phyloP scores from a whole-genome alignment of 1,140 invertebrate genomes.

The Parapsyche elsis region DNA sequence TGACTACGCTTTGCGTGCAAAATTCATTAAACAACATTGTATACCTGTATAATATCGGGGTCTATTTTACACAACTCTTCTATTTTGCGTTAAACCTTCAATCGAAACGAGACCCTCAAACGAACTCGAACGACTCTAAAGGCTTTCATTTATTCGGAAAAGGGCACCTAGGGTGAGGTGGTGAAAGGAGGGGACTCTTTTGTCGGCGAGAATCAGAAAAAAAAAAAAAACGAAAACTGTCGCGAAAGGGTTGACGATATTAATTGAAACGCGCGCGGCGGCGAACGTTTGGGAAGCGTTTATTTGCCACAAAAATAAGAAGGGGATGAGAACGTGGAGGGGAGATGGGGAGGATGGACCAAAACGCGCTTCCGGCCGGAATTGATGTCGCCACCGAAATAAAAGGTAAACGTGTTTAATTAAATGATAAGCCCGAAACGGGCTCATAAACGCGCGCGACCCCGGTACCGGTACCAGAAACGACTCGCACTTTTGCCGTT shows the following conservation, averaged over 20 bases:
- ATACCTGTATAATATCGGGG: too few species aligned
- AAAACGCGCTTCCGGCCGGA: slow-evolving; percentile 3
- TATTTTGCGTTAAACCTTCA: too few species aligned
- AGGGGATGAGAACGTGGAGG: background rate
- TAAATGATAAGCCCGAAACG: slow-evolving; percentile 39
- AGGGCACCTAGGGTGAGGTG: too few species aligned
- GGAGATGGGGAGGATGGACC: background rate
- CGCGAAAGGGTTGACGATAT: slow-evolving; percentile 2
- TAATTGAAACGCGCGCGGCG: background rate
- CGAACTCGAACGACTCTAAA: too few species aligned
- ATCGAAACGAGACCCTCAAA: too few species aligned
- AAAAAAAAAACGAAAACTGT: too few species aligned
- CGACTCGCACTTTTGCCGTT: background rate
- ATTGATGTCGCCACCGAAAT: slow-evolving; percentile 42
- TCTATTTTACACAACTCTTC: too few species aligned
- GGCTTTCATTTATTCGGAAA: too few species aligned
- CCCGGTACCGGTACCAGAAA: background rate
- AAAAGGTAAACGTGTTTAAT: slow-evolving; percentile 43
- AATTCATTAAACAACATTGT: too few species aligned
- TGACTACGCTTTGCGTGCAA: too few species aligned
- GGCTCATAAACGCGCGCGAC: slow-evolving; percentile 26
- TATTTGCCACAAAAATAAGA: slow-evolving; percentile 19
- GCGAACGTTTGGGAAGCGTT: slow-evolving; percentile 15
- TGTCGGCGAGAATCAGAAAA: too few species aligned
- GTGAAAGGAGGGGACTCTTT: too few species aligned